Evolutionary conservation across 2,113 vertebrate genomes (phyloP).

Genomic region (Oncorhynchus masou): DNA sequence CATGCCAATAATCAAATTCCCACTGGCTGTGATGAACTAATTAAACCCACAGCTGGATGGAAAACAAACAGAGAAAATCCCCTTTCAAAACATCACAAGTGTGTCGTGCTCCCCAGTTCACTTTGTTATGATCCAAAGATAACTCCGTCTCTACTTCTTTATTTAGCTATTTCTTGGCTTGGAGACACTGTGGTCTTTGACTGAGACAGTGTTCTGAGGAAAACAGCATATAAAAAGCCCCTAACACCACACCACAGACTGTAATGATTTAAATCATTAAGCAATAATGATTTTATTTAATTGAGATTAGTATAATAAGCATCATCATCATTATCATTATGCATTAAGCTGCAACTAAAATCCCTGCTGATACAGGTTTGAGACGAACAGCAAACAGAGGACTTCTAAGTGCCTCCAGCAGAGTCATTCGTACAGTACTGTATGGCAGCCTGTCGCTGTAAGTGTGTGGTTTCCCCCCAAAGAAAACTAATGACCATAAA

Average conservation of each 20-base stretch:
- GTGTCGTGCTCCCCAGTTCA: constrained; percentile 43
- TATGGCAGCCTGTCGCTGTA: constrained; percentile 15
- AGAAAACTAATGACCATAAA: constrained; percentile 50
- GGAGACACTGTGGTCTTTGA: constrained; percentile 28
- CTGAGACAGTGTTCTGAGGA: not conserved
- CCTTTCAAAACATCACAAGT: constrained; percentile 54
- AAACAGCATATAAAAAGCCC: constrained; percentile 22
- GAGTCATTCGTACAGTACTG: constrained; percentile 24
- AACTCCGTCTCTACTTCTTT: constrained; percentile 19
- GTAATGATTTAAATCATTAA: constrained; percentile 42
- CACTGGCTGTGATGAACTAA: constrained; percentile 56
- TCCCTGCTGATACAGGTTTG: constrained; percentile 9
- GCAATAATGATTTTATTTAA: constrained; percentile 55
- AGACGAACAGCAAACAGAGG: constrained; percentile 34
- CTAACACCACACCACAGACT: constrained; percentile 19
- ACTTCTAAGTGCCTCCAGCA: constrained; percentile 22
- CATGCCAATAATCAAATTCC: constrained; percentile 64
- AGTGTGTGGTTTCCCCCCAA: constrained; percentile 41
- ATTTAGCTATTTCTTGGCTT: constrained; percentile 26
- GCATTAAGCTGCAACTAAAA: constrained; percentile 23
- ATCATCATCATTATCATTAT: constrained; percentile 21
- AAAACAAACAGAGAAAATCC: constrained; percentile 64
- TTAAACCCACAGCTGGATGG: constrained; percentile 60
- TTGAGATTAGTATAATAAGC: constrained; percentile 47
- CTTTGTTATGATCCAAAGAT: constrained; percentile 58